Base-by-base conservation (phyloP, 2,797 vertebrate genomes). In the Rhodeus uyekii region DNA sequence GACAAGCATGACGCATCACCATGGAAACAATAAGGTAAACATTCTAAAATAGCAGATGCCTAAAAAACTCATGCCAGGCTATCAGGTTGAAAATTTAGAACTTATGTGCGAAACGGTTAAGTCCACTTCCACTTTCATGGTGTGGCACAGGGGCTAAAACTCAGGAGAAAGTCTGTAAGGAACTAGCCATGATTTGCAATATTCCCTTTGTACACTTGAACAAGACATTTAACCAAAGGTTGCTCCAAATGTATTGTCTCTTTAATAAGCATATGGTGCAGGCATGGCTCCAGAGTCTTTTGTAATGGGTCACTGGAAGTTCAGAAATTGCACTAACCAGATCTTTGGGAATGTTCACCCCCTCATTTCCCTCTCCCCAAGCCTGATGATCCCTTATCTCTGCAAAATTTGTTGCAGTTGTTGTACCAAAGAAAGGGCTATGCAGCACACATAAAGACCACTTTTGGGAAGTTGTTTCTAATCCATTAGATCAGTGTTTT, bases 361-460 rank as follows among this genome's bases (percentile, higher is more conserved):
- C 50, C 36, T 58, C 16, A 44, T 60, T 10, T 22, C 5, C 29
- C 19, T 38, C n/a, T 32, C 18, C 24, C 39, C 22, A 24, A 67
- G 22, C 64, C 36, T 67, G 36, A 39, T 16, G 22, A 42, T 68
- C n/a, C 6, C 1, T 24, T 14, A 42, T 1, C 38, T 27, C 38
- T 42, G 65, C 64, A 24, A 39, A 13, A 14, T n/a, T 2, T 67
- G 12, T 60, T 67, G 12, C 22, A 65, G 19, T 16, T 42, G 12
- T 67, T 67, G n/a, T 42, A 68, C 38, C 65, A 42, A 68, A 65
- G 32, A 65, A 65, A 67, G n/a, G 22, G 38, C 64, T 39, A 7
- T 6, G 1, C 7, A 8, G 22, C 12, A 67, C 12, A 3, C 1
- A 3, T 42, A 67, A 42, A 7, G 12, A 14, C 36, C 5, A 38